Base-by-base conservation (phyloP, 2,797 vertebrate genomes). In the Buphagus erythrorhynchus region DNA sequence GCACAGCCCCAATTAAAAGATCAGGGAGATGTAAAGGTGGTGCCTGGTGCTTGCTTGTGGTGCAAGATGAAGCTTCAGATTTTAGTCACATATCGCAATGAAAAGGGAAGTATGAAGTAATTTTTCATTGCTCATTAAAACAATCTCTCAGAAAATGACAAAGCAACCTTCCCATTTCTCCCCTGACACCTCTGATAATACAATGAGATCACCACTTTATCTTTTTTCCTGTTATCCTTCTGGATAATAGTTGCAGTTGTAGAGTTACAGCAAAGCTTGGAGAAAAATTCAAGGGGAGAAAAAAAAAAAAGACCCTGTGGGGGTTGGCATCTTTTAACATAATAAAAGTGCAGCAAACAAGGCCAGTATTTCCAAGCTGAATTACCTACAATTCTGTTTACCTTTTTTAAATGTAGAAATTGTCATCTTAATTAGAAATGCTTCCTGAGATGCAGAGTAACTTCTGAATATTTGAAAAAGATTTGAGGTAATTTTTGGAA, bases 141-240 rank as follows among this genome's bases (percentile, higher is more conserved):
- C 67, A 86, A 21, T 89, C 77, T 69, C 49, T 91, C 71, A 55
- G 59, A 74, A 82, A 85, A 69, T 76, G 90, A 89, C 88, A 94
- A 62, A 96, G 77, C 84, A 63, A 13, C 33, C 80, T 89, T 77
- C 63, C 45, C 74, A 46, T 93, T 93, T 91, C 63, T 95, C 93
- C 66, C 43, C 49, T 58, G 28, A 42, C 90, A 87, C 77, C 86
- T 92, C 93, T 82, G 86, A 88, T 85, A 95, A 90, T 35, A 76
- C 59, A 35, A 11, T 94, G 81, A 90, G 77, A 85, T 94, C 83
- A 89, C 90, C 71, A 29, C 57, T 88, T 94, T 84, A 49, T 90
- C 86, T 82, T 92, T 78, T 66, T 93, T 61, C 67, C 78, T 93
- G 38, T 92, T 91, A 76, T 45, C 77, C 35, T 5, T 90, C 76